phyloP scores from a whole-genome alignment of 2,113 vertebrate genomes.

The Seriola dumerili region DNA sequence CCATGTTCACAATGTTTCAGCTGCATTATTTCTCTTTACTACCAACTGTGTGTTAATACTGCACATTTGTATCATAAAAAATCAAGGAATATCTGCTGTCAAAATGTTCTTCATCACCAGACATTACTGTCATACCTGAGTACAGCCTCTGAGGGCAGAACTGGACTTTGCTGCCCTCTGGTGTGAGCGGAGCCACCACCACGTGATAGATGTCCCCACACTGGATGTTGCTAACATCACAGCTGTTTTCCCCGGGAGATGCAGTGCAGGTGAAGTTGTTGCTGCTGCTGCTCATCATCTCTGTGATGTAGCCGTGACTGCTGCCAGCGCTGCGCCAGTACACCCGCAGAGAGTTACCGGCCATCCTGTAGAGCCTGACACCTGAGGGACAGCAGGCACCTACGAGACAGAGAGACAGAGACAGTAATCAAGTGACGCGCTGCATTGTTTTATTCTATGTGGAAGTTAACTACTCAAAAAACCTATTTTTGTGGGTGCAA shows the following conservation, averaged over 20 bases:
- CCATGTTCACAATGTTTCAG: neutral
- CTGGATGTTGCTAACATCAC: slow-evolving; percentile 84
- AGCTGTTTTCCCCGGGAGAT: slow-evolving; percentile 81
- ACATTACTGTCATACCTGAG: slow-evolving; percentile 85
- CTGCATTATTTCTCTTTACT: too few species aligned
- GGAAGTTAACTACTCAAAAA: neutral
- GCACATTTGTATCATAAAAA: too few species aligned
- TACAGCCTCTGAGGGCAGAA: slow-evolving; percentile 91
- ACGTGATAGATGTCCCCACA: slow-evolving; percentile 90
- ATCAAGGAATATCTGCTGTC: slow-evolving; percentile 82
- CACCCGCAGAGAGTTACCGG: slow-evolving; percentile 86
- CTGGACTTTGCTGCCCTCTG: slow-evolving; percentile 79
- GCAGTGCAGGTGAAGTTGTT: slow-evolving; percentile 88
- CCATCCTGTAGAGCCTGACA: slow-evolving; percentile 87
- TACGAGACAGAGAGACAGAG: slow-evolving; percentile 54
- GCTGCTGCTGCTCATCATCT: slow-evolving; percentile 82
- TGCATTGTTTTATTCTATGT: neutral
- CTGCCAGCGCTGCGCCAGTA: slow-evolving; percentile 85
- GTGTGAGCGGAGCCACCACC: slow-evolving; percentile 86
- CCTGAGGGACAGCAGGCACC: slow-evolving; percentile 92
- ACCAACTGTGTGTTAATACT: neutral
- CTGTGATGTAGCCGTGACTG: slow-evolving; percentile 78
- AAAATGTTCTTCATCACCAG: neutral
- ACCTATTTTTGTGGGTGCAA: neutral
- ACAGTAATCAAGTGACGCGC: too few species aligned